Evolutionary conservation across 2,888 invertebrate genomes (phyloP).

Genomic region (Tortricodes alternella): DNA sequence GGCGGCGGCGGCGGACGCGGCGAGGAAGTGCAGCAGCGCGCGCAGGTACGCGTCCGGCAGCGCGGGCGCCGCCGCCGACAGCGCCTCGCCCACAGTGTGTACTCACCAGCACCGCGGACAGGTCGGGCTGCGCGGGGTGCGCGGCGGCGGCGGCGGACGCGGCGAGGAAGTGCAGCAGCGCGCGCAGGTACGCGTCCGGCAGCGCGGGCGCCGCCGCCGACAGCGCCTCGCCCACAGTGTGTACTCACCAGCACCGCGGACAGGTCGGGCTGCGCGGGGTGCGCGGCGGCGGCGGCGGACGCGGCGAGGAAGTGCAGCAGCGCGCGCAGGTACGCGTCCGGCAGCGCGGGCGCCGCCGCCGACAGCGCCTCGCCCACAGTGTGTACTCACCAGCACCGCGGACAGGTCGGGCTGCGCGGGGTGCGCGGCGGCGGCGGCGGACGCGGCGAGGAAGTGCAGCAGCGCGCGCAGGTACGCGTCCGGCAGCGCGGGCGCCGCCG

Average conservation of each 20-base stretch:
- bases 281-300: conserved; percentile 23
- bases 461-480: no score
- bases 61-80: conserved; percentile 28
- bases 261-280: conserved; percentile 42
- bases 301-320: conserved; percentile 22
- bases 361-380: no score
- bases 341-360: conserved; percentile 26
- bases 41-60: conserved; percentile 4
- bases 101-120: conserved; percentile 52
- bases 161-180: conserved; percentile 23
- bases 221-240: no score
- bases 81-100: no score
- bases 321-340: conserved; percentile 2
- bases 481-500: no score
- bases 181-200: conserved; percentile 3
- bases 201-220: conserved; percentile 26
- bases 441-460: conserved; percentile 19
- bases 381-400: conserved; percentile 52
- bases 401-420: conserved; percentile 42
- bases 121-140: conserved; percentile 40
- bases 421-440: conserved; percentile 27
- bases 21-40: conserved; percentile 23
- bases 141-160: conserved; percentile 19
- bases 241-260: conserved; percentile 50
- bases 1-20: conserved; percentile 9